Percentiles rank a stretch among this genome's conserved stretches.
These are phyloP conservation scores for Dromaius novaehollandiae DNA, from an alignment of 2,113 vertebrate genomes.

Conservation along the genomic window DNA sequence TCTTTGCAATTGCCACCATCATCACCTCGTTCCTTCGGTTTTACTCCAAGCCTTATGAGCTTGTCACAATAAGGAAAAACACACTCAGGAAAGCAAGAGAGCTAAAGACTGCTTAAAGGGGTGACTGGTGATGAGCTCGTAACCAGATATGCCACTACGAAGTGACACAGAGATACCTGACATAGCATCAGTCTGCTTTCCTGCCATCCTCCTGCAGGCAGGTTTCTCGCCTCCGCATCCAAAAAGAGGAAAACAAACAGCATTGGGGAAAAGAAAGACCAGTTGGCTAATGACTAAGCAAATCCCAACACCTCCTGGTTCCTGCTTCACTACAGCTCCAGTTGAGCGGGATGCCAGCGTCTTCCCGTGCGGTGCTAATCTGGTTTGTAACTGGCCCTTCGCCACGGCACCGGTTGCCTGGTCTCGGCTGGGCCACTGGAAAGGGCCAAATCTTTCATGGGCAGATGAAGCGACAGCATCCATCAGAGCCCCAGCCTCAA, in stretches of 20 bases:
- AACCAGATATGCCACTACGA: not conserved
- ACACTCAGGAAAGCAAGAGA: not conserved
- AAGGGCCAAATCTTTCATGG: not conserved
- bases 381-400: not conserved
- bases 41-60: fast-evolving
- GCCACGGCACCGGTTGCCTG: too few relatives aligned
- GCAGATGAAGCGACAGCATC: not conserved
- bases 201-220: not conserved
- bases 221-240: not conserved
- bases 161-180: not conserved
- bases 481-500: not conserved
- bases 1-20: fast-evolving
- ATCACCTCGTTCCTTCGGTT: not conserved
- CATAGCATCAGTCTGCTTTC: not conserved
- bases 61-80: not conserved
- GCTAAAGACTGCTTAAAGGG: not conserved
- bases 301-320: not conserved
- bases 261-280: not conserved
- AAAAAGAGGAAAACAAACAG: too few relatives aligned
- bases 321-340: too few relatives aligned
- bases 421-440: not conserved
- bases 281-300: not conserved
- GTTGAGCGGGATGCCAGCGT: not conserved
- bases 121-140: not conserved
- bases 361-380: not conserved